Base-by-base conservation (phyloP, 2,113 vertebrate species). In the Ancistrus triradiatus region DNA sequence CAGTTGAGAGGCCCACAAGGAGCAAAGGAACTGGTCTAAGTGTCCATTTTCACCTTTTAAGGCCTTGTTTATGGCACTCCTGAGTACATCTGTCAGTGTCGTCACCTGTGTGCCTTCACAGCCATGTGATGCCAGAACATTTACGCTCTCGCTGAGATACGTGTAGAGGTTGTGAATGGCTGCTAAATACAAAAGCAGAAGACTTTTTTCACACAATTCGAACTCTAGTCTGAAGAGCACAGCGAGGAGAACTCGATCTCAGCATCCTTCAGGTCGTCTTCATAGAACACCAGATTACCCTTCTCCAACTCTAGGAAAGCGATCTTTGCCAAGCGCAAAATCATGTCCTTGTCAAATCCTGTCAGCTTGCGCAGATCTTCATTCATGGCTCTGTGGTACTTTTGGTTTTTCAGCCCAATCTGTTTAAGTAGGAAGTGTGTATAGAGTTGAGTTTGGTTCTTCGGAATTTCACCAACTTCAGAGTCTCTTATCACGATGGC, bases 131-230 rank as follows among this genome's bases (percentile, higher is more conserved):
- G n/a, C 40, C 19, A 59, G 40, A 46, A 19, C 40, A 44, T 59
- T 59, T 7, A 46, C 19, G 22, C 17, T 15, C 15, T 28, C 40
- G 1, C 19, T 46, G 7, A 59, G 19, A 56, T 6, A 56, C 10
- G 4, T 6, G 13, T 5, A n/a, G 18, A 56, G 56, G 31, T 44
- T 40, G 8, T 59, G 40, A 28, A 59, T 18, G 22, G 56, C 56
- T 15, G 56, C 56, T 11, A 59, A 46, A 46, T 59, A 25, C 40
- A 7, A 25, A 59, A 59, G 24, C 56, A 59, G 56, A 59, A 59
- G 40, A 46, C 56, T 46, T 31, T 37, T 15, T 59, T 0, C 19
- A 40, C 46, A 59, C 40, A 59, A 18, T 44, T 40, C 56, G n/a
- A 59, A 59, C 40, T 59, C 56, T 14, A 44, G 40, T 31, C 56